These are phyloP conservation scores for Papilio polyxenes DNA, from an alignment of 1,140 invertebrate genomes.

Conservation along the genomic window DNA sequence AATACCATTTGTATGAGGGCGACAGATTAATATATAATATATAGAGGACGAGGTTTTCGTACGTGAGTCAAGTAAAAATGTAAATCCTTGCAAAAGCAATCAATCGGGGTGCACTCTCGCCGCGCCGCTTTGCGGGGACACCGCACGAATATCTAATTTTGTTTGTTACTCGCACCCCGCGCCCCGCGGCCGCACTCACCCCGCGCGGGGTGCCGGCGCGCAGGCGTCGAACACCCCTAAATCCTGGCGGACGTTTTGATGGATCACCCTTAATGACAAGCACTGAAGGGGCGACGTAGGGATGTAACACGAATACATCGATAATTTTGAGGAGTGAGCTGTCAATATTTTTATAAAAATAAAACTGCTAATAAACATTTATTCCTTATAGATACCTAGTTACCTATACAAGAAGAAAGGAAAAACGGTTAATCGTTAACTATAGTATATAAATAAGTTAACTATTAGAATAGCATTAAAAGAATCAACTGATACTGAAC, in stretches of 20 bases:
- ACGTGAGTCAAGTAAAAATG: slow-evolving; percentile 50
- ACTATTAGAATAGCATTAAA: background rate
- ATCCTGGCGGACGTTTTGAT: slow-evolving; percentile 79
- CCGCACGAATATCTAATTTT: slow-evolving; percentile 79
- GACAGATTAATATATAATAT: background rate
- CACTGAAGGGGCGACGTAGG: slow-evolving; percentile 67
- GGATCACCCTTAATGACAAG: slow-evolving; percentile 80
- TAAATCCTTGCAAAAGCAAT: slow-evolving; percentile 72
- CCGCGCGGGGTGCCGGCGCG: slow-evolving; percentile 54
- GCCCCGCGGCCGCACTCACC: slow-evolving; percentile 42
- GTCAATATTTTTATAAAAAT: slow-evolving; percentile 19
- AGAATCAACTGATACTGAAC: background rate
- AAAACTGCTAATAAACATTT: background rate
- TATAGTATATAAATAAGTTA: background rate
- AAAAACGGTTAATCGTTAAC: background rate
- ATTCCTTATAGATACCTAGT: background rate
- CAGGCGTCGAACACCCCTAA: slow-evolving; percentile 73
- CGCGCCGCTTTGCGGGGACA: slow-evolving; percentile 71
- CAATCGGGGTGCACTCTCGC: slow-evolving; percentile 71
- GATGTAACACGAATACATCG: slow-evolving; percentile 41
- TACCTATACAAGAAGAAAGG: too few relatives aligned
- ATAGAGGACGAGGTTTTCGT: background rate
- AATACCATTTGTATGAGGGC: too few relatives aligned
- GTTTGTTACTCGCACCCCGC: slow-evolving; percentile 60
- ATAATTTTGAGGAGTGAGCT: background rate